Evolutionary conservation across 2,113 vertebrate species (phyloP).

Genomic region (Ammodytes marinus): DNA sequence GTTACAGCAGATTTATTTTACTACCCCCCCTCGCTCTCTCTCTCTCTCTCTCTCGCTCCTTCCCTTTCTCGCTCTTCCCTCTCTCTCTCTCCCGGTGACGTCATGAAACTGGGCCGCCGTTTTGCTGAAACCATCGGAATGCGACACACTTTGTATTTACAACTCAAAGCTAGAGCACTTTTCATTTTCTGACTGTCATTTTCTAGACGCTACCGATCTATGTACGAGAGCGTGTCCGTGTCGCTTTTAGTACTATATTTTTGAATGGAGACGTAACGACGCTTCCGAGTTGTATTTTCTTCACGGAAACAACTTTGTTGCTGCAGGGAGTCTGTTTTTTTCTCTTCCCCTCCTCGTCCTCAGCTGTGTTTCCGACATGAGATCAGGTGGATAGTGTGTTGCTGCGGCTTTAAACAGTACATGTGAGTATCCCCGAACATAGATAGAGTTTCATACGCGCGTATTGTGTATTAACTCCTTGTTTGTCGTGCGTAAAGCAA

Average conservation of each 20-base stretch:
- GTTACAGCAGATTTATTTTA: not conserved
- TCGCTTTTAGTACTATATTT: not conserved
- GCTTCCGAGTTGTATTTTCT: conserved; percentile 6
- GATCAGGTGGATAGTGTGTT: conserved; percentile 62
- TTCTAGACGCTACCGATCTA: too few relatives aligned
- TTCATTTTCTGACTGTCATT: not conserved
- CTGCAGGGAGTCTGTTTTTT: not conserved
- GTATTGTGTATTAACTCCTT: accelerated
- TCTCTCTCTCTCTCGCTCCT: not conserved
- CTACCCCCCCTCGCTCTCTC: not conserved
- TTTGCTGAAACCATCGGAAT: conserved; percentile 77
- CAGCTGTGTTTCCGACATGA: conserved; percentile 54
- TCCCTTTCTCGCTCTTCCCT: not conserved
- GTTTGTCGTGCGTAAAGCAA: not conserved
- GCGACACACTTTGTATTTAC: conserved; percentile 66
- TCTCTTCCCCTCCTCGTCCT: not conserved
- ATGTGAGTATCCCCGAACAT: conserved; percentile 38
- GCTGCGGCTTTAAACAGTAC: not conserved
- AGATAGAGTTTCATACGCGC: accelerated
- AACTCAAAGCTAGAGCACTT: not conserved
- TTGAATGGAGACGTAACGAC: not conserved
- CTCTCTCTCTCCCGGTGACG: conserved; percentile 65
- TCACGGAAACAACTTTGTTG: conserved; percentile 60
- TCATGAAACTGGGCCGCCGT: conserved; percentile 76
- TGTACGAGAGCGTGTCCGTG: not conserved